Conservation (phyloP, 2,797 vertebrate species). For the Notamacropus eugenii region DNA sequence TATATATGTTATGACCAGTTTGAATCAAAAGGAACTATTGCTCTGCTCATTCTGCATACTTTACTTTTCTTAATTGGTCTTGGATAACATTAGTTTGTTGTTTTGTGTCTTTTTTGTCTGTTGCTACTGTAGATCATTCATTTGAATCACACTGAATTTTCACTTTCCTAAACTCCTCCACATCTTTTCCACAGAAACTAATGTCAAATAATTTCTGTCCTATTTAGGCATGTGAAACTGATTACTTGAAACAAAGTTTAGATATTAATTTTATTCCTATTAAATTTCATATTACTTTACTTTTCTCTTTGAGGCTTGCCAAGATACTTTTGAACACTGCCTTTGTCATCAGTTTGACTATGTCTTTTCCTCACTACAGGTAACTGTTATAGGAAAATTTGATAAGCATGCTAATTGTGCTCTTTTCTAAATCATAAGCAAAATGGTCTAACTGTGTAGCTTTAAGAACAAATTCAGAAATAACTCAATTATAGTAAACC, state of each 20-base stretch:
- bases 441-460: background rate
- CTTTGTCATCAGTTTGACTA: background rate
- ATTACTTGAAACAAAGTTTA: background rate
- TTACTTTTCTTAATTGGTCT: background rate
- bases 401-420: background rate
- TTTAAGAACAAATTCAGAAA: background rate
- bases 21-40: background rate
- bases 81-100: background rate
- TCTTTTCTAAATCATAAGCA: background rate
- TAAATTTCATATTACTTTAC: background rate
- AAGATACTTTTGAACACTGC: background rate
- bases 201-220: background rate
- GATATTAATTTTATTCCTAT: background rate
- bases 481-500: background rate
- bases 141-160: background rate
- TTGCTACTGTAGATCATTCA: background rate
- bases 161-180: background rate
- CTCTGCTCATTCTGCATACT: background rate
- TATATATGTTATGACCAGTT: background rate
- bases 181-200: background rate
- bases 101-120: background rate
- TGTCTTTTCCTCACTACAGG: background rate
- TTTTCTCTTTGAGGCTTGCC: background rate
- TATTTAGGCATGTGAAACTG: background rate
- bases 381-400: background rate